These are phyloP conservation scores for Cryptotis parvus DNA, from an alignment of 2,113 vertebrate species.

Conservation along the genomic window DNA sequence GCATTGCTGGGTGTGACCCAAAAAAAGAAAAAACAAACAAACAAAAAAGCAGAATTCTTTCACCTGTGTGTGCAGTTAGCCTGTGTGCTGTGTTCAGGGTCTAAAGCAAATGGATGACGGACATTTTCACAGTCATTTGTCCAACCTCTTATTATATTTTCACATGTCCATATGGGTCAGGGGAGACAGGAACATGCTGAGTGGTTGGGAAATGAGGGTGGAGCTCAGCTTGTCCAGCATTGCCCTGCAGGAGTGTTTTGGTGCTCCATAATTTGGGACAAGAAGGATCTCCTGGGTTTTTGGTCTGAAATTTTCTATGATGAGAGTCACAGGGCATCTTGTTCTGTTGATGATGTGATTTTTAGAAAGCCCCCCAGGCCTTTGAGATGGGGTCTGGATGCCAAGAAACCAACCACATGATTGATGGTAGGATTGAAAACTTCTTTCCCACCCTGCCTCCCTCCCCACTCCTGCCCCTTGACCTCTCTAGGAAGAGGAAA, in stretches of 20 bases:
- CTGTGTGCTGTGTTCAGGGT: constrained; percentile 18
- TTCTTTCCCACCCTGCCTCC: not conserved
- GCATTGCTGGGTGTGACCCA: too few relatives aligned
- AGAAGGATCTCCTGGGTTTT: not conserved
- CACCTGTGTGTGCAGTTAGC: constrained; percentile 40
- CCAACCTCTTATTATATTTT: not conserved
- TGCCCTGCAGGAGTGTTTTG: not conserved
- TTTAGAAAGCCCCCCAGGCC: not conserved
- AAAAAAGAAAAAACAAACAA: too few relatives aligned
- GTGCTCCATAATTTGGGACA: not conserved
- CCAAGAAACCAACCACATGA: not conserved
- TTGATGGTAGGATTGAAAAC: not conserved
- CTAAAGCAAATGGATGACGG: constrained; percentile 40
- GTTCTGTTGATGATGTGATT: not conserved
- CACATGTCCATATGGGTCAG: not conserved
- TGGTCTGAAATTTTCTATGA: not conserved
- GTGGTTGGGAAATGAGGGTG: not conserved
- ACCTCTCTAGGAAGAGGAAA: not conserved
- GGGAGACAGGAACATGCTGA: not conserved
- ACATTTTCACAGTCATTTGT: not conserved
- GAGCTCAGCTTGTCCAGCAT: not conserved
- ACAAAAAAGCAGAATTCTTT: constrained; percentile 7
- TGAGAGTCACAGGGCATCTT: not conserved
- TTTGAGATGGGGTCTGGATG: not conserved
- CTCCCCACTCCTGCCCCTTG: not conserved